These are phyloP conservation scores for Baryphthengus martii DNA, from an alignment of 2,113 vertebrate species.

Conservation along the genomic window DNA sequence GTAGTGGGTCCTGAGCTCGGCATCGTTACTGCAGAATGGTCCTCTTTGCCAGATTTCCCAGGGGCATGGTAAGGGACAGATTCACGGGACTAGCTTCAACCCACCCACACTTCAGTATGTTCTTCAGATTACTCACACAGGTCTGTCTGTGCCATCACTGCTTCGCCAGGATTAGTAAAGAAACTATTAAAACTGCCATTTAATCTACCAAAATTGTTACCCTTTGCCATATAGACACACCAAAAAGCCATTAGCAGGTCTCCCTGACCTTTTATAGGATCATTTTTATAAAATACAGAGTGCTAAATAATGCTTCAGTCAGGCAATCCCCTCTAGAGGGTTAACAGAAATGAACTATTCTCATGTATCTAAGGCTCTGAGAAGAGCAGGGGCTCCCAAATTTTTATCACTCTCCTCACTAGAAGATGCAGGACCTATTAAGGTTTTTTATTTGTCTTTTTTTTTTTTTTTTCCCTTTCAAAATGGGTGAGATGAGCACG, in stretches of 20 bases:
- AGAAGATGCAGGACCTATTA: neutral
- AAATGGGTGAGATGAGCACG: neutral
- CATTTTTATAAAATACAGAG: neutral
- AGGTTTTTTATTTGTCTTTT: neutral
- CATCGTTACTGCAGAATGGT: accelerated
- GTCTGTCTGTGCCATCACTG: neutral
- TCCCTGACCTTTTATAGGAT: neutral
- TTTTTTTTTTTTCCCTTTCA: neutral
- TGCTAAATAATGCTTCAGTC: neutral
- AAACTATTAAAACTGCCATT: neutral
- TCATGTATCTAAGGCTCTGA: neutral
- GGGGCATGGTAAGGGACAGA: neutral
- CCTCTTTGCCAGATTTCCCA: neutral
- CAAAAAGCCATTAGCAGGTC: neutral
- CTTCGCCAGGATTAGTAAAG: neutral
- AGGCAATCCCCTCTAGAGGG: neutral
- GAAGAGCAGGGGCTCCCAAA: neutral
- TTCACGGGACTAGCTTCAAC: neutral
- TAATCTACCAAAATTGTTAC: neutral
- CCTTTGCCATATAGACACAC: neutral
- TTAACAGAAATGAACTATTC: neutral
- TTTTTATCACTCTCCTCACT: neutral
- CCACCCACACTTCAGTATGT: neutral
- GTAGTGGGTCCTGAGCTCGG: neutral
- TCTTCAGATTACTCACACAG: neutral